A percentile compares a stretch with the other conserved stretches of the same genome.
These are phyloP conservation scores for Lindbergichthys nudifrons DNA, from an alignment of 2,797 vertebrate genomes.

Conservation along the genomic window DNA sequence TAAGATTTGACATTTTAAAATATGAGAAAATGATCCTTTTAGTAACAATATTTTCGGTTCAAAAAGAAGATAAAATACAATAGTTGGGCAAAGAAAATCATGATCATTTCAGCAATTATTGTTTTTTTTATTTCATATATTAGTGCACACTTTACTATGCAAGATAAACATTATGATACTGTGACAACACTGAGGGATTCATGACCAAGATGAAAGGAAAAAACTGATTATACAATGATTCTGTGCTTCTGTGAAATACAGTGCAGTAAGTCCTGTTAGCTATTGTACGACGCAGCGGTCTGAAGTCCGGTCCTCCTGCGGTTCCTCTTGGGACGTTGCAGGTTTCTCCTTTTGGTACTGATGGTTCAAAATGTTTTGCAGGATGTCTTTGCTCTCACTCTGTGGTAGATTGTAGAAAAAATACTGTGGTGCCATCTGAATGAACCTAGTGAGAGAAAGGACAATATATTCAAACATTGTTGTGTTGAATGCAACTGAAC, in stretches of 20 bases:
- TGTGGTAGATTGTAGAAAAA: constrained; percentile 94
- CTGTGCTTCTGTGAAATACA: background rate
- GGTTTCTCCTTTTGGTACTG: constrained; percentile 58
- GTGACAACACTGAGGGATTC: background rate
- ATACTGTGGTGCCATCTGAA: constrained; percentile 90
- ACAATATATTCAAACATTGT: background rate
- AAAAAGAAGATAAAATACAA: background rate
- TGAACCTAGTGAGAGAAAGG: constrained; percentile 79
- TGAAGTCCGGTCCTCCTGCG: constrained; percentile 44
- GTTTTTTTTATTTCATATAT: constrained; percentile 37
- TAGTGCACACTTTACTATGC: constrained; percentile 30
- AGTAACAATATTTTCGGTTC: background rate
- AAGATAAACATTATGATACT: constrained; percentile 23
- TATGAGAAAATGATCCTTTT: background rate
- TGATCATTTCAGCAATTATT: background rate
- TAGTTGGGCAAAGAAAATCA: background rate
- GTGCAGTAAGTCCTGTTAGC: constrained; percentile 27
- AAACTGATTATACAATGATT: background rate
- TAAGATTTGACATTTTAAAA: background rate
- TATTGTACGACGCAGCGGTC: constrained; percentile 75
- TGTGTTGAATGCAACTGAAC: background rate
- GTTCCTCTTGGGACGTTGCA: constrained; percentile 31
- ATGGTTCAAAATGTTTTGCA: constrained; percentile 84
- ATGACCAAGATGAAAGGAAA: constrained; percentile 11
- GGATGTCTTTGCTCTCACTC: constrained; percentile 92